These are phyloP conservation scores for Hetaerina americana DNA, from an alignment of 1,140 invertebrate genomes.

Conservation along the genomic window DNA sequence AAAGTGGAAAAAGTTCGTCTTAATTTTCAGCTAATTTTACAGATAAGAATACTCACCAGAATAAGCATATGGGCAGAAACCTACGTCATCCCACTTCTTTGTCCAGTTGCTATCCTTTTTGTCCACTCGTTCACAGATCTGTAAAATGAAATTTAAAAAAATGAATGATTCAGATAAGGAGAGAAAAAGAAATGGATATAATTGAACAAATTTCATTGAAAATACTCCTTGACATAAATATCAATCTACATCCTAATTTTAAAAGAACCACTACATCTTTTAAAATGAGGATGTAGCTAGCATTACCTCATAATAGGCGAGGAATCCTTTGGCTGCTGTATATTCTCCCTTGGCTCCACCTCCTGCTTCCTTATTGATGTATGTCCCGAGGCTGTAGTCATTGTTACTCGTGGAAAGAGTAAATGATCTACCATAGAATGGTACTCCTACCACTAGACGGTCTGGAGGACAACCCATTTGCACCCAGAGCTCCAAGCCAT, in stretches of 20 bases:
- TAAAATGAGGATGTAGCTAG: no score
- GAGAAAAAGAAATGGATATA: no score
- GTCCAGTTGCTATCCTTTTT: slow-evolving; percentile 59
- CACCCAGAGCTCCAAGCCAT: slow-evolving; percentile 72
- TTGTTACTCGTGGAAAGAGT: slow-evolving; percentile 65
- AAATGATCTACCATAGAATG: slow-evolving; percentile 73
- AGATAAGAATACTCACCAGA: no score
- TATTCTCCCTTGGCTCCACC: slow-evolving; percentile 71
- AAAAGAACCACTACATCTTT: no score
- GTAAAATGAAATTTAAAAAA: slow-evolving; percentile 21
- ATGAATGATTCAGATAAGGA: no score
- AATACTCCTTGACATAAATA: no score
- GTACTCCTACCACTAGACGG: slow-evolving; percentile 77
- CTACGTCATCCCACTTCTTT: slow-evolving; percentile 64
- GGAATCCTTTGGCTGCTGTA: slow-evolving; percentile 70
- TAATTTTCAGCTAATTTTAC: no score
- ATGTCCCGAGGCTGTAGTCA: slow-evolving; percentile 66
- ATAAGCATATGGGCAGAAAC: slow-evolving; percentile 74
- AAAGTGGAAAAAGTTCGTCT: no score
- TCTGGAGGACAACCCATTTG: slow-evolving; percentile 72
- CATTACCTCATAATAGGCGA: slow-evolving; percentile 81
- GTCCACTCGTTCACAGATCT: slow-evolving; percentile 64
- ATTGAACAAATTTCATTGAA: no score
- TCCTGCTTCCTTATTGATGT: slow-evolving; percentile 75
- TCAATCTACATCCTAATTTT: no score